Evolutionary conservation across 2,797 vertebrate species (phyloP).

Genomic region (Esox lucius): DNA sequence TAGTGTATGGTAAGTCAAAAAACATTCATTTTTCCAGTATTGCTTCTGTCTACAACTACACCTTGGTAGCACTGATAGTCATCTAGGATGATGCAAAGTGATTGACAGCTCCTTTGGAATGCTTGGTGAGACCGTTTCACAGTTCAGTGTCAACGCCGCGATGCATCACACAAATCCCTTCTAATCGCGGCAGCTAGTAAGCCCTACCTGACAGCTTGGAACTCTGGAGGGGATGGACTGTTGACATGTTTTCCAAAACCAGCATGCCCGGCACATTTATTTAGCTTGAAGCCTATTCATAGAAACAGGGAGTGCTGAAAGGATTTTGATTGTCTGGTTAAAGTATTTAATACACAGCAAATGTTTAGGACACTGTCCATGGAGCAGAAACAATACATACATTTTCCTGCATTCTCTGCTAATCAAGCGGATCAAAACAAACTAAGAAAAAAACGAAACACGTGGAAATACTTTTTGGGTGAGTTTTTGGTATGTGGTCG

Average conservation of each 20-base stretch:
- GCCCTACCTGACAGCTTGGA: conserved; percentile 72
- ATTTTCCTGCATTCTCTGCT: conserved; percentile 70
- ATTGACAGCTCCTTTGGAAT: conserved; percentile 74
- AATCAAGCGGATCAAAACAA: conserved; percentile 79
- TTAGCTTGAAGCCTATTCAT: conserved; percentile 68
- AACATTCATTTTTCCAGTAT: conserved; percentile 34
- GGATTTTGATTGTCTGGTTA: conserved; percentile 73
- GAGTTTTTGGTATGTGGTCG: conserved; percentile 39
- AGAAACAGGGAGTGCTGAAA: conserved; percentile 70
- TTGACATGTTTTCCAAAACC: conserved; percentile 73
- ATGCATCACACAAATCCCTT: conserved; percentile 72
- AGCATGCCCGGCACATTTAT: conserved; percentile 68
- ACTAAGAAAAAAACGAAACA: conserved; percentile 37
- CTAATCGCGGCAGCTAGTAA: conserved; percentile 76
- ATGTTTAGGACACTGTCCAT: conserved; percentile 76
- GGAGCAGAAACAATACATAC: conserved; percentile 74
- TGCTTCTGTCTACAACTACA: conserved; percentile 39
- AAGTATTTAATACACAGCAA: conserved; percentile 78
- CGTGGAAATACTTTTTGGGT: neutral
- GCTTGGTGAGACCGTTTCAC: conserved; percentile 73
- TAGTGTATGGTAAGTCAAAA: neutral
- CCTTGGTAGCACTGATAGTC: conserved; percentile 61
- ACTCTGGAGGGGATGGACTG: conserved; percentile 61
- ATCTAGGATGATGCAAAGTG: conserved; percentile 69
- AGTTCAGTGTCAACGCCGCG: conserved; percentile 74